phyloP scores from a whole-genome alignment of 2,888 invertebrate genomes.

The Phengaris alcon region DNA sequence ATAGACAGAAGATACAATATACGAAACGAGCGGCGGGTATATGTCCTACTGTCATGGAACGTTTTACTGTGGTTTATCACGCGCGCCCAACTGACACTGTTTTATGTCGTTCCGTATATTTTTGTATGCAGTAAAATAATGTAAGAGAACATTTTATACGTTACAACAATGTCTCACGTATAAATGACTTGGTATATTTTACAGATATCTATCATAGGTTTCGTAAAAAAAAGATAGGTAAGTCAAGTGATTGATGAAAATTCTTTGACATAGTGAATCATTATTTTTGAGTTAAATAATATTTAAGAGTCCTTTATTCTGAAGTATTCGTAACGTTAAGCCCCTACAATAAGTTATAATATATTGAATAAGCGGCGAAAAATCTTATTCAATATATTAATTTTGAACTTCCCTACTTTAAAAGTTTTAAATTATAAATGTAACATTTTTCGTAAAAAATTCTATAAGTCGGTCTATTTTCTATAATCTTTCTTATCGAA shows the following conservation, averaged over 20 bases:
- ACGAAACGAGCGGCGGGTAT: conserved; percentile 29
- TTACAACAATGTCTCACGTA: not conserved
- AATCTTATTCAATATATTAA: not conserved
- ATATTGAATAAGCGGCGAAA: too few relatives aligned
- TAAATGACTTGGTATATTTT: too few relatives aligned
- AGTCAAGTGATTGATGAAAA: too few relatives aligned
- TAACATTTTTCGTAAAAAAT: not conserved
- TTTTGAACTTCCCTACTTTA: not conserved
- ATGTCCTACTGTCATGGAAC: conserved; percentile 33
- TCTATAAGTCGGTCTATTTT: not conserved
- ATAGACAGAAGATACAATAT: conserved; percentile 29
- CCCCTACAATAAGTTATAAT: too few relatives aligned
- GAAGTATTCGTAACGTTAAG: too few relatives aligned
- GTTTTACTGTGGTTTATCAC: conserved; percentile 37
- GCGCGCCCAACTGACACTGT: conserved; percentile 22
- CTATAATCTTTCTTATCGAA: conserved; percentile 27
- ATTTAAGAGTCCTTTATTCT: too few relatives aligned
- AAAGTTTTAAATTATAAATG: not conserved
- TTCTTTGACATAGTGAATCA: too few relatives aligned
- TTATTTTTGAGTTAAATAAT: too few relatives aligned
- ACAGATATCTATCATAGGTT: too few relatives aligned
- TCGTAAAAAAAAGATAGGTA: too few relatives aligned
- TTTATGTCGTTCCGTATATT: conserved; percentile 33
- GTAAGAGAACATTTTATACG: conserved; percentile 16
- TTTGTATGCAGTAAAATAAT: not conserved